Base-by-base conservation (phyloP, 2,113 vertebrate species). In the Ceyx margarethae region DNA sequence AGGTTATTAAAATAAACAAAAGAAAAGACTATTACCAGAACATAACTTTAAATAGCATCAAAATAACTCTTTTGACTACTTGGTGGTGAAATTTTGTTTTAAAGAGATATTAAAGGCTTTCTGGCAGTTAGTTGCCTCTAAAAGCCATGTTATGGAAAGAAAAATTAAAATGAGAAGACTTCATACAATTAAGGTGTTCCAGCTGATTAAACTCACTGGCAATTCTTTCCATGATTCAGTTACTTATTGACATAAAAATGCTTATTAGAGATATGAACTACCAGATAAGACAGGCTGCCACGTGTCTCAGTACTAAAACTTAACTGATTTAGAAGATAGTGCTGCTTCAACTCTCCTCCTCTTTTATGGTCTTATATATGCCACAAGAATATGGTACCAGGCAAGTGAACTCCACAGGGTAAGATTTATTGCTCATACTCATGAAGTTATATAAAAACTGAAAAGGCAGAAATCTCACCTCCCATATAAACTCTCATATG, bases 161-260 rank as follows among this genome's bases (percentile, higher is more conserved):
- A 88, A 94, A 93, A 78, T 21, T 42, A 64, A 94, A 83, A 58
- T 16, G 29, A 33, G 6, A 79, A 79, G 87, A 74, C 19, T n/a
- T 64, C 22, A 60, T 33, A n/a, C 33, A 81, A 91, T 78, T 90
- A 75, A 81, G 33, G 33, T 88, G 82, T 89, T 94, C 66, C 85
- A 94, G 77, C 18, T 89, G 42, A 86, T 72, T 79, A 81, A 94
- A 84, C 77, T 88, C 73, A 61, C 13, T 54, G 20, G 83, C 61
- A 81, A 94, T 78, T 90, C 77, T 53, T 91, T 89, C 82, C 77
- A 64, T 4, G 64, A 74, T 93, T 91, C 92, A 91, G 83, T 95
- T 95, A 96, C 85, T 95, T 93, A 92, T 53, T 96, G 83, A 79
- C 91, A 90, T 66, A 84, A 93, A 91, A 96, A 92, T 88, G 66